Evolutionary conservation across 2,888 invertebrate genomes (phyloP).

Genomic region (Chloromyia formosa): DNA sequence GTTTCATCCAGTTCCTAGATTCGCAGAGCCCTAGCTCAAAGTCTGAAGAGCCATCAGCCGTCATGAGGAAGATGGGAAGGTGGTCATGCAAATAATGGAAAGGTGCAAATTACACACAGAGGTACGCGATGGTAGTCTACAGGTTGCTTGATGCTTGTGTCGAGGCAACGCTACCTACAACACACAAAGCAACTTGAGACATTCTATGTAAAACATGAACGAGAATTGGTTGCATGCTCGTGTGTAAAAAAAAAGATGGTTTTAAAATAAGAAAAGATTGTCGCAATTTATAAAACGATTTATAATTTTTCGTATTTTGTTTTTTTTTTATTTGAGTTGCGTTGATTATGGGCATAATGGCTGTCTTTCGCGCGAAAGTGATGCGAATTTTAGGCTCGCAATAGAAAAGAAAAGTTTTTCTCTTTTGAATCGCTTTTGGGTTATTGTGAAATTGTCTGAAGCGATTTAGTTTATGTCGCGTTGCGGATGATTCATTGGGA

Average conservation of each 20-base stretch:
- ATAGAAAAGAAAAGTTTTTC: constrained; percentile 33
- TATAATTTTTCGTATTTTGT: background rate
- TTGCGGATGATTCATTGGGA: background rate
- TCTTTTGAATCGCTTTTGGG: background rate
- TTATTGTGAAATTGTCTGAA: background rate
- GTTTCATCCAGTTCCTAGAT: constrained; percentile 16
- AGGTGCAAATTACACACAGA: constrained; percentile 32
- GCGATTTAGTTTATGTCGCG: background rate
- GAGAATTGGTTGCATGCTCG: background rate
- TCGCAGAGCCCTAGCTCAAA: background rate
- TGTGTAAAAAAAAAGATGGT: too few relatives aligned
- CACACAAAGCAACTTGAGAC: background rate
- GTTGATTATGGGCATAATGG: background rate
- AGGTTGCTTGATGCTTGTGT: too few relatives aligned
- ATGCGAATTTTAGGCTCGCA: background rate
- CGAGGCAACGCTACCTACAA: too few relatives aligned
- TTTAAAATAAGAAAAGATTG: too few relatives aligned
- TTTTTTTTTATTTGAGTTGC: background rate
- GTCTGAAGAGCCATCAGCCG: background rate
- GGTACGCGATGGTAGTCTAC: background rate
- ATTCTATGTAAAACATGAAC: constrained; percentile 2
- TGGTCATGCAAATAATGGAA: constrained; percentile 26
- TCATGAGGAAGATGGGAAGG: constrained; percentile 16
- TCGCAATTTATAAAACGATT: background rate
- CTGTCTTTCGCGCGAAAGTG: constrained; percentile 7